phyloP scores from a whole-genome alignment of 30 jellyfish, hydroid and myxozoan genomes.

The Aurelia aurita complex sp. Pacific region DNA sequence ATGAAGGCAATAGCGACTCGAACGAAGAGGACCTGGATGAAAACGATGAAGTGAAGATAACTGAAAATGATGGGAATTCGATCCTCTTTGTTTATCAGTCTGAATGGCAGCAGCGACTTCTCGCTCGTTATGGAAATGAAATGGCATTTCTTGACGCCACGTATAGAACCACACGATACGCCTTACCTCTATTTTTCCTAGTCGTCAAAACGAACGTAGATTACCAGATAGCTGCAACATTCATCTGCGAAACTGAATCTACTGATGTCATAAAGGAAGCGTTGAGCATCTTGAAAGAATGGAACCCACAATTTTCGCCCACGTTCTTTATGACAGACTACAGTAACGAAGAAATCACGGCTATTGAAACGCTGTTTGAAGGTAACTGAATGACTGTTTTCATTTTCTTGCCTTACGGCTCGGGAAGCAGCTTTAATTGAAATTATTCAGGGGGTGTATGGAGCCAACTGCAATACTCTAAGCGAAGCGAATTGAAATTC shows the following conservation, averaged over 20 bases:
- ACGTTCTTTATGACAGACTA: background rate
- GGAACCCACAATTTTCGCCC: background rate
- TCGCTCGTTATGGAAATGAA: constrained; percentile 7
- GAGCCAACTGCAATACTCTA: too few species aligned
- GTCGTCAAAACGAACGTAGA: background rate
- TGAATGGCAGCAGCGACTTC: background rate
- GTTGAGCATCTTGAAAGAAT: background rate
- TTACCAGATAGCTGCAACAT: background rate
- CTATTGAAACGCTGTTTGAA: too few species aligned
- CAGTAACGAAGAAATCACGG: too few species aligned
- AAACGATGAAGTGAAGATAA: background rate
- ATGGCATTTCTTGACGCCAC: background rate
- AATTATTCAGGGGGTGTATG: too few species aligned
- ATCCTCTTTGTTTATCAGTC: background rate
- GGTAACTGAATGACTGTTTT: too few species aligned
- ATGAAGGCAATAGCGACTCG: background rate
- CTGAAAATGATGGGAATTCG: background rate
- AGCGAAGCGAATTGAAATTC: too few species aligned
- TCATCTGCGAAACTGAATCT: background rate
- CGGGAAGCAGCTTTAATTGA: too few species aligned
- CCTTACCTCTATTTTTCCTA: background rate
- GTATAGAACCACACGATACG: background rate
- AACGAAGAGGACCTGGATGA: background rate
- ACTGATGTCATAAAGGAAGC: background rate
- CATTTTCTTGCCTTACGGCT: too few species aligned